phyloP scores from a whole-genome alignment of 2,888 invertebrate genomes.

The Napeogenes sylphis region DNA sequence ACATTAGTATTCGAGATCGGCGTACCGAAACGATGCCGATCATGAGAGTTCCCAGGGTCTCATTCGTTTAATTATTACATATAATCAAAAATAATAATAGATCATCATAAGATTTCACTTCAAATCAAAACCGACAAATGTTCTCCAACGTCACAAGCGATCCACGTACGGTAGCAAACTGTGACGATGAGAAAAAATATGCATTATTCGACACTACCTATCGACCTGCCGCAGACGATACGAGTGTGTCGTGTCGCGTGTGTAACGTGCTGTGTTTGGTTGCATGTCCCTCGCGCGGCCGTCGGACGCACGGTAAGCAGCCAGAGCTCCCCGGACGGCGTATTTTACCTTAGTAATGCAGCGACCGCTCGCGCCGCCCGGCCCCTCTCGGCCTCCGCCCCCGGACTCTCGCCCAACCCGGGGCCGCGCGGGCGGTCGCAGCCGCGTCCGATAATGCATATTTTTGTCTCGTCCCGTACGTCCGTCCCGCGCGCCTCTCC shows the following conservation, averaged over 20 bases:
- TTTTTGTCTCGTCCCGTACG: constrained; percentile 60
- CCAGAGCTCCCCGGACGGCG: constrained; percentile 50
- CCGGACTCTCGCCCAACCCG: constrained; percentile 31
- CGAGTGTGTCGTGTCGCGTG: constrained; percentile 5
- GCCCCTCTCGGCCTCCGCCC: constrained; percentile 24
- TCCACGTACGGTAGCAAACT: constrained; percentile 14
- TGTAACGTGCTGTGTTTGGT: constrained; percentile 57
- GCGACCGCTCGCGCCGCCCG: constrained; percentile 34
- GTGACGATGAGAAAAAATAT: constrained; percentile 61
- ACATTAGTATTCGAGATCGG: too few species aligned
- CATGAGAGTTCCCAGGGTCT: too few species aligned
- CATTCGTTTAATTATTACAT: too few species aligned
- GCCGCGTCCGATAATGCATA: constrained; percentile 64
- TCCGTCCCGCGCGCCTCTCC: constrained; percentile 42
- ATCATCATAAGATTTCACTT: too few species aligned
- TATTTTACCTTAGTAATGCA: constrained; percentile 73
- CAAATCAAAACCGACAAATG: too few species aligned
- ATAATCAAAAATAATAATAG: too few species aligned
- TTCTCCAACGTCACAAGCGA: too few species aligned
- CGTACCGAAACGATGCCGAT: too few species aligned
- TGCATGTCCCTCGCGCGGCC: constrained; percentile 59
- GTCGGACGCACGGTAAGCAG: constrained; percentile 58
- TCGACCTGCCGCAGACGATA: constrained; percentile 1
- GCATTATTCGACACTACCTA: constrained; percentile 53
- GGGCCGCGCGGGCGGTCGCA: constrained; percentile 28